phyloP scores from a whole-genome alignment of 2,888 invertebrate species.

The Amiota communis region DNA sequence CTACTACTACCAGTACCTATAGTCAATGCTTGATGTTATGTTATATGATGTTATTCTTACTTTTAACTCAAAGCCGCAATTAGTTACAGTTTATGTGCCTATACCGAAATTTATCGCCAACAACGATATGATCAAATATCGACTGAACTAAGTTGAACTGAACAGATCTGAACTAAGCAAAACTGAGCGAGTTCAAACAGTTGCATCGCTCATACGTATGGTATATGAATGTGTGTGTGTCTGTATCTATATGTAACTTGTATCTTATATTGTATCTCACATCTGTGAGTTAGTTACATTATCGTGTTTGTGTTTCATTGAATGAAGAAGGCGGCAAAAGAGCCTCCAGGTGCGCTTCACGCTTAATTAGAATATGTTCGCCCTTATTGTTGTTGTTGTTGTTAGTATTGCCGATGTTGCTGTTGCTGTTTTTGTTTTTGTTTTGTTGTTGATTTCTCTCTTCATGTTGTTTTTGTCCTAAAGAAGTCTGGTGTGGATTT shows the following conservation, averaged over 20 bases:
- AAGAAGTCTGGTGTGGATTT: constrained; percentile 13
- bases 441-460: constrained; percentile 25
- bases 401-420: constrained; percentile 7
- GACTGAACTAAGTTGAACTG: background rate
- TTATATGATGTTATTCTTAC: constrained; percentile 45
- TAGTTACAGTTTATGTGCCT: constrained; percentile 70
- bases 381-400: constrained; percentile 30
- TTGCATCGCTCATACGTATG: constrained; percentile 42
- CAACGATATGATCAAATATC: constrained; percentile 52
- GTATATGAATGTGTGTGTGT: background rate
- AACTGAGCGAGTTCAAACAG: constrained; percentile 16
- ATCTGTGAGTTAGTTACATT: constrained; percentile 27
- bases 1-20: background rate
- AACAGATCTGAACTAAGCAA: background rate
- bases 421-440: constrained; percentile 24
- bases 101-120: constrained; percentile 44
- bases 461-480: constrained; percentile 11
- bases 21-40: too few species aligned
- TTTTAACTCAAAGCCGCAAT: constrained; percentile 71
- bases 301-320: constrained; percentile 32
- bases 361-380: constrained; percentile 69
- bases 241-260: constrained; percentile 17
- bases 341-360: constrained; percentile 73
- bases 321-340: constrained; percentile 59
- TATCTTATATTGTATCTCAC: constrained; percentile 24